These are phyloP conservation scores for Thysanoteuthis rhombus DNA, from an alignment of 2,888 invertebrate genomes.

Conservation along the genomic window DNA sequence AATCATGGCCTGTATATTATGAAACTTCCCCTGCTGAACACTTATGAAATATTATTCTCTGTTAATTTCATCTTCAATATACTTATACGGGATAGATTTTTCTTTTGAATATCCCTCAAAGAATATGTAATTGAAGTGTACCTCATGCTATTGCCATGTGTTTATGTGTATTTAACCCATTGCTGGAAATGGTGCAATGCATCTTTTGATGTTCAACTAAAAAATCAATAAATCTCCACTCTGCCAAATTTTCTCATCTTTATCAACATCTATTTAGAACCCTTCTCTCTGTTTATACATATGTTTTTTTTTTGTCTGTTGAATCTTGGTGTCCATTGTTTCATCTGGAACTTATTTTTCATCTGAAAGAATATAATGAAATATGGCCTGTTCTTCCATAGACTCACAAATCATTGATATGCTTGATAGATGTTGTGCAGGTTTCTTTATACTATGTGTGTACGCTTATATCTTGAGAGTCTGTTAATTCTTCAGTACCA, in stretches of 20 bases:
- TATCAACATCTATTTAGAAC: neutral
- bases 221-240: neutral
- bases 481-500: no score
- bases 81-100: no score
- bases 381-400: neutral
- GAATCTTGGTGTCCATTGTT: neutral
- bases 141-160: neutral
- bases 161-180: neutral
- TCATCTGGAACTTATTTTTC: neutral
- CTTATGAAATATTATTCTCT: no score
- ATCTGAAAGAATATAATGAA: neutral
- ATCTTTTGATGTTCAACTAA: neutral
- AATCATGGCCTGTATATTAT: no score
- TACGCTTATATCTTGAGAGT: no score
- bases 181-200: slow-evolving; percentile 12
- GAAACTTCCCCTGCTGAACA: no score
- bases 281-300: neutral
- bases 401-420: neutral
- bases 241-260: neutral
- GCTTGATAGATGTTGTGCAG: neutral
- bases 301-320: neutral
- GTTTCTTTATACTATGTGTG: neutral
- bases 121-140: no score
- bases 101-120: no score
- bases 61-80: no score